Evolutionary conservation across 2,888 invertebrate species (phyloP), one percentile per base, ranked within the genome.

Genomic region (Neuroscelio doddi): DNA sequence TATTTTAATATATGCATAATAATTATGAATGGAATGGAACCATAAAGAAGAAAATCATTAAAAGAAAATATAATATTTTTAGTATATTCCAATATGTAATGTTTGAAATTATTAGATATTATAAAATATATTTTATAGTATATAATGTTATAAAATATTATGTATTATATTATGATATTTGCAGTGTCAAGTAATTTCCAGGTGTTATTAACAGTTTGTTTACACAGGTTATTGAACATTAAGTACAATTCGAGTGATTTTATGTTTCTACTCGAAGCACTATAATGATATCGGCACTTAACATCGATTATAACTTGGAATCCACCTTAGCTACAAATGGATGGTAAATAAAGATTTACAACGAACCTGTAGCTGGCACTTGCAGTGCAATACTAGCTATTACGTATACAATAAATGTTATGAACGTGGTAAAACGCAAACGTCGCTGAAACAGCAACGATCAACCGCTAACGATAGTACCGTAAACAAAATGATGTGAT

Each of bases 321-420:
- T 64, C 55, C 50, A 41, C 30, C 59, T 68, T 55, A 64, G 46
- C 57, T 36, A 44, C 58, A 56, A 68, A 68, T 61, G 62, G 68
- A 62, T 57, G 38, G 61, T 58, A 69, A 66, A 71, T 51, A 68
- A 63, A 69, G 69, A 69, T 68, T 69, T 68, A 68, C 68, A 55
- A 61, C 69, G 50, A 46, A 56, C 45, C 39, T 41, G 41, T 36
- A 58, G 55, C 47, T 56, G 50, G 44, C 64, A 64, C 58, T 58
- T 62, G 64, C 55, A 64, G 50, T 39, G 59, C 51, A 44, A 50
- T 51, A 61, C 51, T 61, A 52, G 46, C 44, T 56, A 61, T 46
- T 49, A 21, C 39, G 51, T 45, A 30, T 29, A 46, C 61, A 49
- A 61, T 61, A 57, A 65, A 65, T 66, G 51, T 26, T 53, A 45